Evolutionary conservation across 2,888 invertebrate species (phyloP), one percentile per base, ranked within the genome.

Genomic region (Psylliodes chrysocephalus): DNA sequence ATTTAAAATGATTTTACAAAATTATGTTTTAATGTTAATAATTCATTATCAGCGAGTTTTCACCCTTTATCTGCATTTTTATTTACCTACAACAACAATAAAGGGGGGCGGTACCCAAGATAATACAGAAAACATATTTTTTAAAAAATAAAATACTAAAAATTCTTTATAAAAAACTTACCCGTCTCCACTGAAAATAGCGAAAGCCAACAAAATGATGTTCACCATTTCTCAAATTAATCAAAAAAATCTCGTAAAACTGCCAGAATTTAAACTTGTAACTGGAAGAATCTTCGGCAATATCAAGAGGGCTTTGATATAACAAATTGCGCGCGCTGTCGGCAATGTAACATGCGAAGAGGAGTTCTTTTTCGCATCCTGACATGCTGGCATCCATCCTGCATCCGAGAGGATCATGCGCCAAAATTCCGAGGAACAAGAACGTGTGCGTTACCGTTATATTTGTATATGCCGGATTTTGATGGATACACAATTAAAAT

Each of bases 241-340:
- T 22, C 18, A 46, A 46, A 46, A 46, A 46, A 46, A 22, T 22
- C 5, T 49, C 10, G 28, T 28, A 52, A 49, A 14, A 19, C n/a
- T 38, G 35, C 25, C 22, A 28, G 57, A 57, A 28, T 57, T 57
- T 47, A 35, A 57, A 57, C 22, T 47, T 25, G 14, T 6, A 22
- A 54, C 40, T 51, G 51, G 57, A 63, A 38, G 59, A 42, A 46
- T 35, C 52, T 63, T 49, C 51, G 51, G 49, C 40, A 15, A 15
- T 46, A 33, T 46, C 56, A 56, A 46, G 33, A 57, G 47, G 25
- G 47, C 22, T 57, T 57, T 57, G 49, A 57, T 57, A 57, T 38
- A 64, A 51, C 55, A 64, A 64, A 64, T 51, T 64, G 64, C 64
- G 64, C 64, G 64, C 64, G 64, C 60, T 44, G 35, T 30, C 17